Evolutionary conservation across 92 coral and sea anemone species (phyloP), one percentile per base, ranked within the genome.

Genomic region (Diadumene lineata): DNA sequence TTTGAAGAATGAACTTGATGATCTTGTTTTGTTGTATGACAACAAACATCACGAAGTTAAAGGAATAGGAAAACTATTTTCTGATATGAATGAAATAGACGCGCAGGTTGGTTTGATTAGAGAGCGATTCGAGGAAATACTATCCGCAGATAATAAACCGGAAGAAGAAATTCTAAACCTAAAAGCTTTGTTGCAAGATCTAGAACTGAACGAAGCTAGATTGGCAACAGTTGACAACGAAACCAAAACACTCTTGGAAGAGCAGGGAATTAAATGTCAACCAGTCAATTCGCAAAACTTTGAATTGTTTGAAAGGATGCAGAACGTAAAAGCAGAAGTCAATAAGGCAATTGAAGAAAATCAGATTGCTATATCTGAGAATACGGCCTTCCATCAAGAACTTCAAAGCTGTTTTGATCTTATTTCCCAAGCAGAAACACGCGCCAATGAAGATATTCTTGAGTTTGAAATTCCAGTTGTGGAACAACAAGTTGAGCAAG

Each of bases 361-460:
- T 27, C 77, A 81, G 48, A 82, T 58, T 43, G 76, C 79, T 25
- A 50, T 83, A 11, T 43, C 72, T 43, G 85, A 85, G 51, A 82
- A 79, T 28, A 46, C 51, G 24, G 74, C 43, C 31, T 70, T 93
- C 17, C 76, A 86, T 27, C 84, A 85, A 43, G 82, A 72, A 50
- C 73, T 90, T 1, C 51, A 53, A 63, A 80, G 68, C 23, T 93
- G 98, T 64, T 55, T 77, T 43, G 85, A 82, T 33, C 56, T 87
- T 43, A 75, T 93, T 1, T 66, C 58, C 28, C 84, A 82, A 33
- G 86, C 81, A 13, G 93, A 85, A 32, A 57, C 60, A 9, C 53
- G 76, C 34, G 60, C 89, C 2, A 72, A 60, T 17, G 70, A 69
- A 56, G 79, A 83, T 31, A 33, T 70, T 30, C 64, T 22, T 51